Percentiles rank a stretch among this genome's conserved stretches.
phyloP scores from a whole-genome alignment of 2,888 invertebrate genomes.

The Drosophila kanekoi region DNA sequence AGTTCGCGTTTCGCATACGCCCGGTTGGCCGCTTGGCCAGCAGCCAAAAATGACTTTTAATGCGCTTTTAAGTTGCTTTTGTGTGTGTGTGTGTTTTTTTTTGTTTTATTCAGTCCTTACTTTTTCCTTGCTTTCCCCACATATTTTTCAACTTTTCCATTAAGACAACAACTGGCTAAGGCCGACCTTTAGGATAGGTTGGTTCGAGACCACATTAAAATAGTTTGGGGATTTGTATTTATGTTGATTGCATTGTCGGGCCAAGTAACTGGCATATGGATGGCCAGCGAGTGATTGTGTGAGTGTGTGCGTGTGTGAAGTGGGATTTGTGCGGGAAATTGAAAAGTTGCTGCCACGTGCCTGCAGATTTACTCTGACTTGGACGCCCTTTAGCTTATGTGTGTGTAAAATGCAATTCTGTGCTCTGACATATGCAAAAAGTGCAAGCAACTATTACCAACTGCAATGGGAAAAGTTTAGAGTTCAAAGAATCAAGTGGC shows the following conservation, averaged over 20 bases:
- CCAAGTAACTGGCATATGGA: slow-evolving; percentile 51
- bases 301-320: slow-evolving; percentile 34
- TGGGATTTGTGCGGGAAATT: slow-evolving; percentile 72
- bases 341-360: slow-evolving; percentile 60
- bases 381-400: not conserved
- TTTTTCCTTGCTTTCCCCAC: not conserved
- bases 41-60: slow-evolving; percentile 60
- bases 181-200: slow-evolving; percentile 23
- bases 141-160: slow-evolving; percentile 63
- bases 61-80: slow-evolving; percentile 56
- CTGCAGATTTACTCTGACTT: slow-evolving; percentile 49
- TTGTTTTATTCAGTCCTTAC: no score
- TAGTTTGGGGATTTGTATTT: slow-evolving; percentile 81
- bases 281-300: slow-evolving; percentile 14
- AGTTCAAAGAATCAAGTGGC: slow-evolving; percentile 44
- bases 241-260: slow-evolving; percentile 77
- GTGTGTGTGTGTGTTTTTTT: not conserved
- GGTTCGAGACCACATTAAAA: slow-evolving; percentile 70
- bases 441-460: slow-evolving; percentile 20
- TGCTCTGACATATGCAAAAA: slow-evolving; percentile 61
- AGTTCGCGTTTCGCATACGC: slow-evolving; percentile 54
- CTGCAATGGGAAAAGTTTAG: slow-evolving; percentile 46
- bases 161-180: slow-evolving; percentile 41
- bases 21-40: slow-evolving; percentile 54
- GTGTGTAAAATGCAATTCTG: slow-evolving; percentile 67